These are phyloP conservation scores for Drosophila ezoana DNA, from an alignment of 2,888 invertebrate species.

Conservation along the genomic window DNA sequence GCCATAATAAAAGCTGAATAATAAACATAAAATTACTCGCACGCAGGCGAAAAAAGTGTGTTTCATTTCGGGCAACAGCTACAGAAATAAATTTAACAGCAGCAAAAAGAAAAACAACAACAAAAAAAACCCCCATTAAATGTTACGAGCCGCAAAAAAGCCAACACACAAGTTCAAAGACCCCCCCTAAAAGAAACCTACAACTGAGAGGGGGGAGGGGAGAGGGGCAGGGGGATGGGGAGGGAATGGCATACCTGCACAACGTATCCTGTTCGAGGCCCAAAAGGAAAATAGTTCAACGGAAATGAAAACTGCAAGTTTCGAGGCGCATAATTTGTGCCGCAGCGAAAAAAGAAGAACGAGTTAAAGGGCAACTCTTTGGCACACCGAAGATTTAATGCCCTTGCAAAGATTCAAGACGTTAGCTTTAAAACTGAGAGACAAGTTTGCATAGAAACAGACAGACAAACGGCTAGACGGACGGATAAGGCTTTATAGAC, in stretches of 20 bases:
- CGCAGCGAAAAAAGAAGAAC: conserved; percentile 7
- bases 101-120: conserved; percentile 10
- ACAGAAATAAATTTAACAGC: conserved; percentile 46
- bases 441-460: no score
- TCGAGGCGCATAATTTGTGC: conserved; percentile 35
- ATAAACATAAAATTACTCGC: conserved; percentile 47
- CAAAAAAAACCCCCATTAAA: conserved; percentile 39
- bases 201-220: neutral
- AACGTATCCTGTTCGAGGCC: conserved; percentile 25
- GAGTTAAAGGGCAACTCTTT: neutral
- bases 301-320: conserved; percentile 69
- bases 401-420: neutral
- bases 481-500: no score
- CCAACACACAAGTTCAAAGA: conserved; percentile 68
- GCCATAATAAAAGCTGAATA: conserved; percentile 20
- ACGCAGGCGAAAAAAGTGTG: conserved; percentile 50
- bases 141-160: conserved; percentile 70
- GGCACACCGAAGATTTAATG: neutral
- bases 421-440: no score
- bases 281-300: conserved; percentile 58
- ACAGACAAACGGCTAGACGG: no score
- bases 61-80: conserved; percentile 65
- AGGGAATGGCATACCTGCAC: conserved; percentile 21
- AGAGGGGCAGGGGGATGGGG: neutral
- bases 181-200: conserved; percentile 32